Percentiles rank a stretch among this genome's conserved stretches.
Conservation (phyloP, 2,888 invertebrate genomes). For the Nomada flava region DNA sequence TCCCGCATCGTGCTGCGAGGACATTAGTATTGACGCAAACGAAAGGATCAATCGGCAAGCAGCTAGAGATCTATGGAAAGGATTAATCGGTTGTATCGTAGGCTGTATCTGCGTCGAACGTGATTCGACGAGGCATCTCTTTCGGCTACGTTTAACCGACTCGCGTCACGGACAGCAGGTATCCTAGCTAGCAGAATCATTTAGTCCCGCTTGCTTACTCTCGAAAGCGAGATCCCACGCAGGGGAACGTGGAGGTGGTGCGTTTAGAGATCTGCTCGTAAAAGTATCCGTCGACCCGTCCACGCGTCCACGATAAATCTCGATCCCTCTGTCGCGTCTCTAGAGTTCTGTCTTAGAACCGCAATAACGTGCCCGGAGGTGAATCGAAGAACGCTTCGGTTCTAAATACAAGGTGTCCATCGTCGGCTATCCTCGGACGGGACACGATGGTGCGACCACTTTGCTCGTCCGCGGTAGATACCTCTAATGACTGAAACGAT, state of each 20-base stretch:
- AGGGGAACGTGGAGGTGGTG: too few species aligned
- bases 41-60: too few species aligned
- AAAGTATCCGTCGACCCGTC: background rate
- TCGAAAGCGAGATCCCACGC: slow-evolving; percentile 27
- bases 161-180: background rate
- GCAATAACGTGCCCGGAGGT: background rate
- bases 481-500: slow-evolving; percentile 32
- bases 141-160: slow-evolving; percentile 11
- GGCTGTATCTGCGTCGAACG: slow-evolving; percentile 15
- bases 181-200: slow-evolving; percentile 6
- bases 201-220: background rate
- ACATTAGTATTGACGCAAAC: too few species aligned
- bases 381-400: background rate
- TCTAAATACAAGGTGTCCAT: slow-evolving; percentile 10
- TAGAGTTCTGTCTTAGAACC: background rate
- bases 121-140: slow-evolving; percentile 24
- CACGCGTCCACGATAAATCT: slow-evolving; percentile 4
- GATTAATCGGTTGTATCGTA: slow-evolving; percentile 27
- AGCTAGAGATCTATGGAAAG: background rate
- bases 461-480: background rate
- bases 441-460: background rate
- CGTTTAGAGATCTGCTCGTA: background rate
- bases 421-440: background rate
- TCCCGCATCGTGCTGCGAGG: too few species aligned
- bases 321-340: background rate